Base-by-base conservation (phyloP, 1,140 invertebrate species). In the Coenobita brevimanus region DNA sequence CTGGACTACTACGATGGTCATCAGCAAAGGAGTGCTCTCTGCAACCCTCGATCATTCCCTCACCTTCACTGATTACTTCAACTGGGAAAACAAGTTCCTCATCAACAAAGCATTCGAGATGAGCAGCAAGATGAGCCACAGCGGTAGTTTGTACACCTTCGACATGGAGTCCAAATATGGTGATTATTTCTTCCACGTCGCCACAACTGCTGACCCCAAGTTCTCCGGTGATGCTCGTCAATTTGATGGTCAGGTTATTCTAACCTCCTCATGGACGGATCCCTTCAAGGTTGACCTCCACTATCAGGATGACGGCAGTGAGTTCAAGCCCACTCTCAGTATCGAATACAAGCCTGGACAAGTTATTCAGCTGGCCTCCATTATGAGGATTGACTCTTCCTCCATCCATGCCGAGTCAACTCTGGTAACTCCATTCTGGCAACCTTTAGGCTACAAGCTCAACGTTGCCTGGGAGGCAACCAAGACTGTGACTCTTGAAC, bases 381-480 rank as follows among this genome's bases (percentile, higher is more conserved):
- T 57, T 4, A 54, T 54, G 3, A 69, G 69, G 17, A 50, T 38
- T 36, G 30, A 73, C 24, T 36, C 43, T 2, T 46, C 62, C 10
- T 67, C 62, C 30, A 57, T 80, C n/a, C 69, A 80, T 36, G 54
- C 46, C 24, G 67, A 50, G 38, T 50, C 62, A 24, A n/a, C 76
- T 38, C 27, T 87, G 6, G 57, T 46, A 46, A 87, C 84, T 3
- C 84, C 84, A n/a, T 87, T 87, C 84, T 87, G 84, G 84, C 76
- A 87, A 27, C 76, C 84, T 30, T 21, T 87, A 10, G 76, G 84
- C 8, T 87, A 71, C 27, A 81, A 57, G 24, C 76, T 87, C 33
- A 80, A 71, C 21, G 17, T 87, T 17, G 73, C 62, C 21, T 80
- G 79, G 30, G 36, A 71, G 27, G 27, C 84, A 60, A 50, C 24